Evolutionary conservation across 2,888 invertebrate genomes (phyloP).

Genomic region (Chalcis sispes): DNA sequence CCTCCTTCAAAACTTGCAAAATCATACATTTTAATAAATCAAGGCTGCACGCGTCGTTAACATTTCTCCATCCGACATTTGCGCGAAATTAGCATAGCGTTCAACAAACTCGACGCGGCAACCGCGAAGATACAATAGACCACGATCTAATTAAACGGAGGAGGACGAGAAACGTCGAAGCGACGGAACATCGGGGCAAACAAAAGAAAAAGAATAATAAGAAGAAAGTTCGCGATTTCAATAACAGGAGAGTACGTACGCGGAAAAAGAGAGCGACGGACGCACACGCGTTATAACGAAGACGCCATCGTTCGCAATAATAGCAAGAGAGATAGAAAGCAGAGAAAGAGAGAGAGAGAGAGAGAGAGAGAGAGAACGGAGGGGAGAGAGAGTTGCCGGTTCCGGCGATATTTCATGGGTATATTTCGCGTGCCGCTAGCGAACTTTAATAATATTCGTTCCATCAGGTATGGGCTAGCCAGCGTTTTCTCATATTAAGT

Average conservation of each 20-base stretch:
- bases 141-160: not conserved
- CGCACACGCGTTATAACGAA: conserved; percentile 17
- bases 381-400: conserved; percentile 48
- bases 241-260: conserved; percentile 8
- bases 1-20: no score
- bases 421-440: conserved; percentile 68
- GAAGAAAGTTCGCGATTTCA: conserved; percentile 41
- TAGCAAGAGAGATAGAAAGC: not conserved
- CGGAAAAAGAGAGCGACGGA: no score
- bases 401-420: conserved; percentile 74
- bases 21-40: no score
- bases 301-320: conserved; percentile 38
- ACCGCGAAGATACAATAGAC: no score
- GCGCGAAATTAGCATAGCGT: no score
- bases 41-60: no score
- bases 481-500: conserved; percentile 70
- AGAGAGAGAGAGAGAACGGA: not conserved
- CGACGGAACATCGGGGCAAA: not conserved
- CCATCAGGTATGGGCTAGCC: conserved; percentile 73
- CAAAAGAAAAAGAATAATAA: conserved; percentile 24
- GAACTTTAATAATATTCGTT: conserved; percentile 76
- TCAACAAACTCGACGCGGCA: no score
- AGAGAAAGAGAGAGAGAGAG: no score
- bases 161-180: not conserved
- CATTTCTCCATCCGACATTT: no score